Conservation (phyloP, 2,888 invertebrate genomes). For the Miltochrista miniata region DNA sequence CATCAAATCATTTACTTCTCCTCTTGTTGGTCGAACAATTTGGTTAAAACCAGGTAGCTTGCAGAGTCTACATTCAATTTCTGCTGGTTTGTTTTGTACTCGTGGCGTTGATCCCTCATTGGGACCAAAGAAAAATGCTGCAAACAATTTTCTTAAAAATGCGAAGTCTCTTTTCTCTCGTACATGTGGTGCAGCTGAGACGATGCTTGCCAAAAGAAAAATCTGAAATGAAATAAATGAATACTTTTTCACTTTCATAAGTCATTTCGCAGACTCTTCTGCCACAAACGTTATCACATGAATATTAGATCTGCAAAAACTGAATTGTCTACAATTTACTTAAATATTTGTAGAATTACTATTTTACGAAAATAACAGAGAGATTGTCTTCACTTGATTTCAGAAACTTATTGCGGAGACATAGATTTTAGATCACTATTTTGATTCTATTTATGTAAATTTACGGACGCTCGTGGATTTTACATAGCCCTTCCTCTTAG, state of each 20-base stretch:
- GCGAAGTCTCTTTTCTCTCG: conserved; percentile 40
- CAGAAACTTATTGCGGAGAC: no score
- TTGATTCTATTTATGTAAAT: no score
- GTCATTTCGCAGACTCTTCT: no score
- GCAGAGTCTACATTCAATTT: conserved; percentile 32
- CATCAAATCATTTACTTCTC: conserved; percentile 3
- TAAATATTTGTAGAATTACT: no score
- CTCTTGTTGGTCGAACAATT: conserved; percentile 29
- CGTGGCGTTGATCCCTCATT: conserved; percentile 14
- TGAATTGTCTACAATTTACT: no score
- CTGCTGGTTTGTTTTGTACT: conserved; percentile 12
- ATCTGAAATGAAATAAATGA: conserved; percentile 53
- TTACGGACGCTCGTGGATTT: no score
- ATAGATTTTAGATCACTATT: no score
- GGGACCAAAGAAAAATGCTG: conserved; percentile 32
- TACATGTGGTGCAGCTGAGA: conserved; percentile 28
- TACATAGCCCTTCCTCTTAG: no score
- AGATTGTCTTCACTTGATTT: no score
- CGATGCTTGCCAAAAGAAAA: conserved; percentile 39
- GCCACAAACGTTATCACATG: no score
- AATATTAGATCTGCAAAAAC: no score
- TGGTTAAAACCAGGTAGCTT: conserved; percentile 43
- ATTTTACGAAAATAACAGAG: no score
- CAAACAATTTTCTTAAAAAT: conserved; percentile 36
- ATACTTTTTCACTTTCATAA: conserved; percentile 1